Conservation (phyloP, 2,113 vertebrate genomes). For the Naja naja region DNA sequence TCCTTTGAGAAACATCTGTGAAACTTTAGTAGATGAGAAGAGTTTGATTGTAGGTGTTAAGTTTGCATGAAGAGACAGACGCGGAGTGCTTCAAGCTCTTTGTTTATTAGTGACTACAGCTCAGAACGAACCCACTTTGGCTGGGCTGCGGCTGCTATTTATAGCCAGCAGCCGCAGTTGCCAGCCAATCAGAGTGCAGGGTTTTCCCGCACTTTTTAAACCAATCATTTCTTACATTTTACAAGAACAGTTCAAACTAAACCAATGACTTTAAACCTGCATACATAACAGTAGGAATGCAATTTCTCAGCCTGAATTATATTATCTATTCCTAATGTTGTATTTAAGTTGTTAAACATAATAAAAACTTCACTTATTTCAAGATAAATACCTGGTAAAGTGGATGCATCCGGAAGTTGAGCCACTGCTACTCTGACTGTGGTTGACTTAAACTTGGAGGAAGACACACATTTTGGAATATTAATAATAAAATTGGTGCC, state of each 20-base stretch:
- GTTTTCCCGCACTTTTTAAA: too few relatives aligned
- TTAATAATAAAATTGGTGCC: conserved; percentile 6
- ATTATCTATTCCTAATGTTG: background rate
- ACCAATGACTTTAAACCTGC: too few relatives aligned
- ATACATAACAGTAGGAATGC: too few relatives aligned
- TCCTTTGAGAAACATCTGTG: background rate
- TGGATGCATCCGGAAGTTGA: background rate
- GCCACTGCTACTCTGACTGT: background rate
- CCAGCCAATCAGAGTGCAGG: too few relatives aligned
- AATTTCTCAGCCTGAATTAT: background rate
- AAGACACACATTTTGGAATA: background rate
- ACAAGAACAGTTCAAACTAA: too few relatives aligned
- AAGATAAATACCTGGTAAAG: background rate
- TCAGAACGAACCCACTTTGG: too few relatives aligned
- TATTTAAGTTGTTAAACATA: background rate
- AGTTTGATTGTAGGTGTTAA: background rate
- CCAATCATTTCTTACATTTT: too few relatives aligned
- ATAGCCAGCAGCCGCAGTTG: too few relatives aligned
- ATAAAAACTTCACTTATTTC: background rate
- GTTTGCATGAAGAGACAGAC: too few relatives aligned
- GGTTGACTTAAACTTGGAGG: background rate
- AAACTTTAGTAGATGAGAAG: background rate
- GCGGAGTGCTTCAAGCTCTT: too few relatives aligned
- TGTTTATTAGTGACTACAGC: too few relatives aligned
- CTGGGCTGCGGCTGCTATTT: too few relatives aligned